Evolutionary conservation across 2,888 invertebrate genomes (phyloP).

Genomic region (Andricus quercusramuli): DNA sequence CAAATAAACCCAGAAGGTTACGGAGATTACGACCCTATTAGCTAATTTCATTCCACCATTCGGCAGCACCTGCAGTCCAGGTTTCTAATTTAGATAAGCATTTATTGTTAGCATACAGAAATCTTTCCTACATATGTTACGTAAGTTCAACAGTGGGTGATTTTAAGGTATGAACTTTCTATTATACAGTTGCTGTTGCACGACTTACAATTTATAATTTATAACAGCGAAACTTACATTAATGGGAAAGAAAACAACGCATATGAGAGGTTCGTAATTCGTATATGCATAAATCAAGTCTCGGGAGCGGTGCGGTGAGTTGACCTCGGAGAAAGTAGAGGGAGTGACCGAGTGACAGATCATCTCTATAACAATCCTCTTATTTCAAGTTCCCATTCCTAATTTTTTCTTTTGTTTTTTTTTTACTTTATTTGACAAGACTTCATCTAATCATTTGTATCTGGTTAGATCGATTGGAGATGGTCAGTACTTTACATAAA

Average conservation of each 20-base stretch:
- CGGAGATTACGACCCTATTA: not conserved
- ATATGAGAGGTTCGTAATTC: not conserved
- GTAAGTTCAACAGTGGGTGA: slow-evolving; percentile 31
- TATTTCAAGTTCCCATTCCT: no score
- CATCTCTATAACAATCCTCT: not conserved
- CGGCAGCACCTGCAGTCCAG: slow-evolving; percentile 25
- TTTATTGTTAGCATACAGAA: slow-evolving; percentile 22
- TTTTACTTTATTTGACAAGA: no score
- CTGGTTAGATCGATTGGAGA: no score
- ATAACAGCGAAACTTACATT: slow-evolving; percentile 13
- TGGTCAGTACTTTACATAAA: no score
- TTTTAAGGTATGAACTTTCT: slow-evolving; percentile 34
- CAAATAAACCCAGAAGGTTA: no score
- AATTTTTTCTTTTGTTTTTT: no score
- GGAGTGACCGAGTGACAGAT: not conserved
- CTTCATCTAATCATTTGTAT: no score
- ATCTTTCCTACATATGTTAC: slow-evolving; percentile 17
- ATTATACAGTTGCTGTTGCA: slow-evolving; percentile 34
- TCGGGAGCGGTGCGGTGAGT: not conserved
- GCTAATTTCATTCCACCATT: not conserved
- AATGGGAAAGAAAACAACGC: slow-evolving; percentile 16
- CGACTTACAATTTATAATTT: slow-evolving; percentile 40
- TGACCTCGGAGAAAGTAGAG: not conserved
- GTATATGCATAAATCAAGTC: slow-evolving; percentile 19
- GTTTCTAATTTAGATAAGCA: slow-evolving; percentile 33